Base-by-base conservation (phyloP, 2,888 invertebrate genomes). In the Eulithis testata region DNA sequence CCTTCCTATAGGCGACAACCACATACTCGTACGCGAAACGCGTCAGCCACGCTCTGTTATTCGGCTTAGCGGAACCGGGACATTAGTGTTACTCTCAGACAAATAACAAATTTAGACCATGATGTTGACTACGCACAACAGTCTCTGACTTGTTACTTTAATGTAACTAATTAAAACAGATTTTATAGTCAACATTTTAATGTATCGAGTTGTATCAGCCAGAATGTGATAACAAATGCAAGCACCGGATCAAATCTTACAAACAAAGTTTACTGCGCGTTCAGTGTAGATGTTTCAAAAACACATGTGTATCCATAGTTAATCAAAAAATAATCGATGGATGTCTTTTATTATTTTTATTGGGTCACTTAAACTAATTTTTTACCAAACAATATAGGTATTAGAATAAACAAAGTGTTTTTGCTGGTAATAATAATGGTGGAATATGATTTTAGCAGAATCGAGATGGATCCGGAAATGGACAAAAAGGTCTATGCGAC, bases 371-470 rank as follows among this genome's bases (percentile, higher is more conserved):
- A 47, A 47, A 49, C 21, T 21, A 49, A 9, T 3, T 40, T 40
- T 3, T 40, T 49, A 11, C 9, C 1, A 14, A 47, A 47, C 31
- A 31, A 11, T 40, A 7, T 40, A 21, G 21, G 21, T 21, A 40
- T 40, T 49, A 49, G 4, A 49, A 49, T n/a, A 43, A 21, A 12
- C 44, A 36, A 52, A 47, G 43, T 31, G 40, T 53, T 37, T 36
- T 40, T 31, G 31, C 21, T 27, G 31, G 36, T 51, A 44, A 14
- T n/a, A 40, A 45, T 63, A 5, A 66, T 72, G 72, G 54, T 62
- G 36, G 61, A 50, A 4, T 71, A 52, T 50, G 63, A 61, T 52
- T 77, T 74, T 51, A 68, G 66, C 60, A 66, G 45, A 12, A 63
- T 73, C 21, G 63, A 74, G 14, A 65, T 49, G 14, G 62, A 73